phyloP scores from a whole-genome alignment of 2,888 invertebrate species.

The Habroteleia sp. region DNA sequence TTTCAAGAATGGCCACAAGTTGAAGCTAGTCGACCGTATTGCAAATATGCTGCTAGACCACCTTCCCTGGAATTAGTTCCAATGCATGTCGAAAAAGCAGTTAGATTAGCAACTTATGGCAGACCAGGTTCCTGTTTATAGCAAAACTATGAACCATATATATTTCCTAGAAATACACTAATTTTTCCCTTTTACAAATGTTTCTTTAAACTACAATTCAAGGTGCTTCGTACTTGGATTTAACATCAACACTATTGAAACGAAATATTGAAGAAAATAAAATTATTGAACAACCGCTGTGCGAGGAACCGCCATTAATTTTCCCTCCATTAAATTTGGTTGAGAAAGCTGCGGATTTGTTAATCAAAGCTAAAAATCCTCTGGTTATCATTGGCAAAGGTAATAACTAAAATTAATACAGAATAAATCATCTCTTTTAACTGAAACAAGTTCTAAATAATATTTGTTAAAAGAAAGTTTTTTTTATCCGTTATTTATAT shows the following conservation, averaged over 20 bases:
- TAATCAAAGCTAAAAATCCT: conserved; percentile 89
- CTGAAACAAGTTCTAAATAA: too few relatives aligned
- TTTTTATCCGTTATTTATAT: too few relatives aligned
- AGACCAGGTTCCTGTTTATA: conserved; percentile 87
- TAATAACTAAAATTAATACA: too few relatives aligned
- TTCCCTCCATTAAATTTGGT: conserved; percentile 88
- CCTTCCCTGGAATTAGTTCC: conserved; percentile 91
- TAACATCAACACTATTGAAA: conserved; percentile 92
- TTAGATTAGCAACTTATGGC: conserved; percentile 90
- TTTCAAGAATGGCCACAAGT: conserved; percentile 97
- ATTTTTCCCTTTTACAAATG: too few relatives aligned
- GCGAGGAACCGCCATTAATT: conserved; percentile 85
- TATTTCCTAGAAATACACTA: too few relatives aligned
- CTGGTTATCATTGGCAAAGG: conserved; percentile 94
- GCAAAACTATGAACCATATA: too few relatives aligned
- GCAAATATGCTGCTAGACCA: conserved; percentile 95
- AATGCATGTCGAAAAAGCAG: conserved; percentile 94
- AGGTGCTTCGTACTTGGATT: conserved; percentile 92
- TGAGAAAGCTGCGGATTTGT: conserved; percentile 86
- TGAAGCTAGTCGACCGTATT: conserved; percentile 92
- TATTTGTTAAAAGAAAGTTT: too few relatives aligned
- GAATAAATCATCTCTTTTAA: too few relatives aligned
- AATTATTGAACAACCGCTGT: conserved; percentile 71
- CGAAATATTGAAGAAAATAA: conserved; percentile 79
- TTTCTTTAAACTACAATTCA: too few relatives aligned